Conservation (phyloP, 2,888 invertebrate species). For the Tricholauxania praeusta region DNA sequence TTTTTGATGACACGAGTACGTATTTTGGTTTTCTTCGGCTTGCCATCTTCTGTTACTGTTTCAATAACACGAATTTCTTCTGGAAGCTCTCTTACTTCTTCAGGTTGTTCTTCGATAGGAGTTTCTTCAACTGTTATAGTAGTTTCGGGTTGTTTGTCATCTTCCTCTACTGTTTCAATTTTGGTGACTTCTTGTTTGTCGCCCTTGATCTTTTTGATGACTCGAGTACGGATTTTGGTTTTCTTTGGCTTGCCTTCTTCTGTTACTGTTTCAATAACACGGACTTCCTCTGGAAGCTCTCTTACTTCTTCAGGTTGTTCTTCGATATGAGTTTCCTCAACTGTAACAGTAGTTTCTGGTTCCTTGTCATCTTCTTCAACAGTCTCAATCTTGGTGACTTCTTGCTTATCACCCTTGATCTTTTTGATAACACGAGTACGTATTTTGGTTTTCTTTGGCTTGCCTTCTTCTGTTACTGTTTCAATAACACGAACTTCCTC, state of each 20-base stretch:
- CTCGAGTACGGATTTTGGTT: neutral
- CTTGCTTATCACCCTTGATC: neutral
- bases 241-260: slow-evolving; percentile 15
- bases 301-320: neutral
- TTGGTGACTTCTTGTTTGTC: neutral
- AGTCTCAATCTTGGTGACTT: neutral
- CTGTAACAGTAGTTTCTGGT: slow-evolving; percentile 2
- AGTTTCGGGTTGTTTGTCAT: slow-evolving; percentile 47
- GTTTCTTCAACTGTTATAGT: slow-evolving; percentile 48
- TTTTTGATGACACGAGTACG: slow-evolving; percentile 59
- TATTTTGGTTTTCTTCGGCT: slow-evolving; percentile 59
- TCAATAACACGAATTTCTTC: slow-evolving; percentile 38
- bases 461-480: neutral
- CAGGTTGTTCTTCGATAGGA: slow-evolving; percentile 41
- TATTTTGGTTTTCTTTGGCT: neutral
- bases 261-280: slow-evolving; percentile 6
- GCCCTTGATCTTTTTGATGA: slow-evolving; percentile 11
- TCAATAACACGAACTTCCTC: slow-evolving; percentile 4
- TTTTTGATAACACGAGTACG: slow-evolving; percentile 1
- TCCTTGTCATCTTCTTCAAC: slow-evolving; percentile 7
- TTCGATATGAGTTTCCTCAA: neutral
- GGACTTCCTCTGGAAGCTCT: slow-evolving; percentile 12
- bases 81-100: slow-evolving; percentile 30
- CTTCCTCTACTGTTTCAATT: slow-evolving; percentile 32
- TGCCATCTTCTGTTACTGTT: slow-evolving; percentile 46